Base-by-base conservation (phyloP, 2,113 vertebrate species). In the Rousettus leschenaultii region DNA sequence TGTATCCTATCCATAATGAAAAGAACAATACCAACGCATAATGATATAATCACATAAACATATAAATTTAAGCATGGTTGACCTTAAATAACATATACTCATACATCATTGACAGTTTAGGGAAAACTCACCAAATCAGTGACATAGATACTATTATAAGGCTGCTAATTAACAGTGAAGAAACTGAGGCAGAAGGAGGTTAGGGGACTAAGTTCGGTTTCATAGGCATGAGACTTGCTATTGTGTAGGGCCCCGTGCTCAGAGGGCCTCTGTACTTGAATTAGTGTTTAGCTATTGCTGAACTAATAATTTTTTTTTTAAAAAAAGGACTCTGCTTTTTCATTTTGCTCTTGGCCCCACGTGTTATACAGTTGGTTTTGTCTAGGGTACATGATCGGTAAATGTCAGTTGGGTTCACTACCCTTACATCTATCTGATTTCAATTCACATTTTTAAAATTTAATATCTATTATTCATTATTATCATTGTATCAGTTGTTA, bases 221-320 rank as follows among this genome's bases (percentile, higher is more conserved):
- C 10, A 30, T 57, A 53, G n/a, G 21, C 19, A 24, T n/a, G 43
- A 89, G 18, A 57, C 11, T 45, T 63, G 43, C 6, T 30, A 1
- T 68, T 80, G 28, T 33, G 26, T 1, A 65, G 21, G 4, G 0
- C 21, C 2, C 15, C 16, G 19, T 45, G 2, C 1, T 45, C 38
- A 57, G 14, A 79, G 14, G 14, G 22, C 33, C 1, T n/a, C 5
- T 85, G 1, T 65, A 7, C 13, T 71, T 79, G 71, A 89, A 21
- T 92, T 92, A 51, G 40, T 75, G 3, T 19, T 82, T 16, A 45
- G 21, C 15, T 55, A 0, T 12, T 80, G 18, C 11, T 24, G 2
- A 68, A 15, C 70, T 53, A 40, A 15, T 48, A 19, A 48, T 40
- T 90, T 88, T 33, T 33, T n/a, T n/a, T 70, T 33, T 70, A 33